These are phyloP conservation scores for Chiloscyllium punctatum DNA, from an alignment of 2,797 vertebrate genomes.

Conservation along the genomic window DNA sequence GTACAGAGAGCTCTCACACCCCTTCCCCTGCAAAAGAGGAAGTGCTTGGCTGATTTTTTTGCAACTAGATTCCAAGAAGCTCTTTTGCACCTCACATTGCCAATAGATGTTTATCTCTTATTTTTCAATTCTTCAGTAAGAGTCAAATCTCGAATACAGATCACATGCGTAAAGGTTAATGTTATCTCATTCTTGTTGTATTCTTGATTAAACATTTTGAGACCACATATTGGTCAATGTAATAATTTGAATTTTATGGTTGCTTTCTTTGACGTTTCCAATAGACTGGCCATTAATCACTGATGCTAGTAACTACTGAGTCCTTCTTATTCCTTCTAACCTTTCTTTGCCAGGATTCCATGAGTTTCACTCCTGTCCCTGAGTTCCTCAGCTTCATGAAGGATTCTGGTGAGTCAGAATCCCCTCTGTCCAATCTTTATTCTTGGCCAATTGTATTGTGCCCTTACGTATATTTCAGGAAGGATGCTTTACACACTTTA, in stretches of 20 bases:
- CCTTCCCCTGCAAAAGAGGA: not conserved
- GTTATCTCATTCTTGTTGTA: not conserved
- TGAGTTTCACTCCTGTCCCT: not conserved
- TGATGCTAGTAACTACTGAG: not conserved
- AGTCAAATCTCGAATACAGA: not conserved
- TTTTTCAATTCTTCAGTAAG: not conserved
- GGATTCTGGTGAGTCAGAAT: not conserved
- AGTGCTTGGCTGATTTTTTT: not conserved
- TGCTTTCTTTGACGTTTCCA: not conserved
- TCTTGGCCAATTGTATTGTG: not conserved
- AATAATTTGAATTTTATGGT: not conserved
- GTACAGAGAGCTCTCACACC: not conserved
- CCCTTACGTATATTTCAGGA: not conserved
- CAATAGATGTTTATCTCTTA: not conserved
- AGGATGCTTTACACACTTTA: not conserved
- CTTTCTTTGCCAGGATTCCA: not conserved
- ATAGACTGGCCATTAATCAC: not conserved
- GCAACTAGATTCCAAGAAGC: slow-evolving; percentile 8
- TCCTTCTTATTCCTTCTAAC: not conserved
- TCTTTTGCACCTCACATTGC: not conserved
- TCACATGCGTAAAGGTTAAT: not conserved
- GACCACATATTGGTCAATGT: not conserved
- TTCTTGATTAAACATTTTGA: not conserved
- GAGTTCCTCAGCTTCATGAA: not conserved
- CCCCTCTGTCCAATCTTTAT: not conserved